Evolutionary conservation across 2,888 invertebrate species (phyloP), one percentile per base, ranked within the genome.

Genomic region (Cataglyphis altisquamis): DNA sequence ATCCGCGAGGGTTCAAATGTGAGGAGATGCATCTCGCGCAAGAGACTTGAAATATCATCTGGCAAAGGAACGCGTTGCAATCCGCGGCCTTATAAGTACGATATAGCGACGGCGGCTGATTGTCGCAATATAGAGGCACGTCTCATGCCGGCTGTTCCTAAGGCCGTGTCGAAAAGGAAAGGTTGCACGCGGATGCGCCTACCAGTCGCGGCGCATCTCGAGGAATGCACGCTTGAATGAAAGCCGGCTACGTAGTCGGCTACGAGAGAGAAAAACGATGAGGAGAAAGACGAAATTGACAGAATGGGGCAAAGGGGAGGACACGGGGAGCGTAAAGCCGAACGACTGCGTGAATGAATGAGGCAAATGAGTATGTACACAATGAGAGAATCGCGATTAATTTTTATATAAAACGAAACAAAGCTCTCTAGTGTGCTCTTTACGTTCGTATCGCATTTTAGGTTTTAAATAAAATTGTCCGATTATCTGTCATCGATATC

Each of bases 101-200:
- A 89, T 84, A 80, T 80, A 10, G 25, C n/a, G 8, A 86, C 85
- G 75, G 57, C 80, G 29, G 36, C 70, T 64, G 70, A 75, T 89
- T 89, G 90, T 85, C 75, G 88, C 90, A 89, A 89, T 85, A 83
- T 83, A 82, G 55, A 77, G 83, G 85, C 67, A 84, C 84, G 77
- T 84, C 86, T 85, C 86, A 70, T 82, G 80, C 80, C 83, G 84
- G 78, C 63, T 70, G 73, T 77, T 78, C 75, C 74, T 87, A 87
- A 87, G 85, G 83, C 83, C 84, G 86, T 70, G 78, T 83, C 83
- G 78, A 70, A 81, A 68, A 84, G 84, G 88, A 90, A 90, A 90
- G 90, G 90, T 90, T 88, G 89, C 86, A 87, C 82, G 86, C 90
- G 90, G 89, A 90, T 88, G 87, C 87, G 83, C 85, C 85, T 88